Evolutionary conservation across 2,113 vertebrate genomes (phyloP).

Genomic region (Siniperca knerii): DNA sequence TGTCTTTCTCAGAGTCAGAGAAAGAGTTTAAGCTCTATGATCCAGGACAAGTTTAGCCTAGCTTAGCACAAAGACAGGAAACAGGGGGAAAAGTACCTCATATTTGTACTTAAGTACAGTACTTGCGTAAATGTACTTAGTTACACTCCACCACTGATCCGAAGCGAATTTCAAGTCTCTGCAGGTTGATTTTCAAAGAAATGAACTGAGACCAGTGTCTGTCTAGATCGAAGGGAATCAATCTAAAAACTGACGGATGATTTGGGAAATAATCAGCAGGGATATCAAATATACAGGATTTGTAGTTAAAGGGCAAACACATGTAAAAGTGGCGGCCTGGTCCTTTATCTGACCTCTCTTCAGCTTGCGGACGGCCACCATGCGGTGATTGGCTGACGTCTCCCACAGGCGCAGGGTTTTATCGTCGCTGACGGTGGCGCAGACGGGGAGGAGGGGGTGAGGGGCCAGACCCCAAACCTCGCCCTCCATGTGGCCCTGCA

Average conservation of each 20-base stretch:
- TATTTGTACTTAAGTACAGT: too few species aligned
- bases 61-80: too few species aligned
- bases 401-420: slow-evolving; percentile 97
- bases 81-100: too few species aligned
- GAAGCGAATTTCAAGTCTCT: too few species aligned
- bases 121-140: too few species aligned
- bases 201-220: background rate
- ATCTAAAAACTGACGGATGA: background rate
- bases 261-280: background rate
- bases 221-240: background rate
- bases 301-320: background rate
- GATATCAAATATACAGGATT: too few species aligned
- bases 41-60: too few species aligned
- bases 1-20: too few species aligned
- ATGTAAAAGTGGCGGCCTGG: background rate
- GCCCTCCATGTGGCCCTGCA: slow-evolving; percentile 96
- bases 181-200: background rate
- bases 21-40: too few species aligned
- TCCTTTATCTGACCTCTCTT: slow-evolving; percentile 89
- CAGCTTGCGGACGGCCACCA: slow-evolving; percentile 97
- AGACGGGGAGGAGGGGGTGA: slow-evolving; percentile 93
- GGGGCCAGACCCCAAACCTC: slow-evolving; percentile 96
- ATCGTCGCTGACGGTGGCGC: slow-evolving; percentile 96
- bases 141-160: too few species aligned
- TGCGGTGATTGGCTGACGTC: slow-evolving; percentile 94